Evolutionary conservation across 2,888 invertebrate genomes (phyloP).

Genomic region (Cerastoderma edule): DNA sequence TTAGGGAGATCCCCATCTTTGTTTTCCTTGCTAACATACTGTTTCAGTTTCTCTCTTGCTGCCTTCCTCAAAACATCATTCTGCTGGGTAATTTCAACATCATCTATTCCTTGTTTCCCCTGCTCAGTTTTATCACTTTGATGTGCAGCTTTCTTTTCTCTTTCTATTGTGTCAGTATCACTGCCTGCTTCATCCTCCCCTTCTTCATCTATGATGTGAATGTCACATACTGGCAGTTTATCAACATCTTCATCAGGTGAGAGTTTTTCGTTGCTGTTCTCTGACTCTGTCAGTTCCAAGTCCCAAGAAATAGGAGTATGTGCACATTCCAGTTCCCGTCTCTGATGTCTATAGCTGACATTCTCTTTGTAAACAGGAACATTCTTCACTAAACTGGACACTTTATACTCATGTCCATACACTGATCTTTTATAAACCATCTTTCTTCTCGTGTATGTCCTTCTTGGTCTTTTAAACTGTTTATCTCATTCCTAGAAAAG

Average conservation of each 20-base stretch:
- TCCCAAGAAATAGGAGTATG: conserved; percentile 75
- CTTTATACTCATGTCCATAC: conserved; percentile 71
- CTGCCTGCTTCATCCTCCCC: conserved; percentile 39
- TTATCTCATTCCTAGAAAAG: too few species aligned
- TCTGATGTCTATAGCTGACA: conserved; percentile 67
- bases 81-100: conserved; percentile 54
- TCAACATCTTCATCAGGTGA: conserved; percentile 47
- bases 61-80: conserved; percentile 54
- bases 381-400: conserved; percentile 64
- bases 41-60: conserved; percentile 63
- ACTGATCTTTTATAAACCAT: conserved; percentile 75
- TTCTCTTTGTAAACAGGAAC: conserved; percentile 69
- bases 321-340: conserved; percentile 70
- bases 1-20: conserved; percentile 36
- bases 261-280: conserved; percentile 53
- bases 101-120: conserved; percentile 2
- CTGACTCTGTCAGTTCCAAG: conserved; percentile 46
- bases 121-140: conserved; percentile 29
- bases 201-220: conserved; percentile 54
- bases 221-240: conserved; percentile 49
- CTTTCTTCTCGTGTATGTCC: too few species aligned
- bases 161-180: conserved; percentile 41
- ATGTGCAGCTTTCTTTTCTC: conserved; percentile 51
- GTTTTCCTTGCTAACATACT: conserved; percentile 64
- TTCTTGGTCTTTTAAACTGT: too few species aligned